phyloP scores from a whole-genome alignment of 2,797 vertebrate genomes.

The Gallinago stenura region DNA sequence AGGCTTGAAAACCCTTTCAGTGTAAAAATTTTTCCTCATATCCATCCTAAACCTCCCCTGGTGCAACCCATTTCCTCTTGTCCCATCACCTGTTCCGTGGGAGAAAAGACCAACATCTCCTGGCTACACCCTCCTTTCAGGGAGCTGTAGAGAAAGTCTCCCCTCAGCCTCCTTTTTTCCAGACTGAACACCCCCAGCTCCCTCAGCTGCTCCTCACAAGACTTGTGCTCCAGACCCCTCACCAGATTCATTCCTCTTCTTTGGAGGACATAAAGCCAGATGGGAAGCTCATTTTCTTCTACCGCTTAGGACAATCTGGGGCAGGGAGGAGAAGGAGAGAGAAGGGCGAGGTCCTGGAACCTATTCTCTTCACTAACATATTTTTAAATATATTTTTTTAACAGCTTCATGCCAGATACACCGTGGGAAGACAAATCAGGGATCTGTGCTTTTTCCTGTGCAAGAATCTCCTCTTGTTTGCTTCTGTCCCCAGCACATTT shows the following conservation, averaged over 20 bases:
- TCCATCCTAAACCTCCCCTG: accelerated
- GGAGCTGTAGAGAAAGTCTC: neutral
- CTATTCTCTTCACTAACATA: neutral
- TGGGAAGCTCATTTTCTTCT: neutral
- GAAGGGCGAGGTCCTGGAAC: neutral
- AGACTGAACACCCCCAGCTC: neutral
- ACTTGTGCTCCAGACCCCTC: neutral
- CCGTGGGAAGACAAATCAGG: neutral
- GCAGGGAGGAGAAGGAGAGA: neutral
- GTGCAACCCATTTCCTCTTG: accelerated
- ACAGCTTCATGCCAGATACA: neutral
- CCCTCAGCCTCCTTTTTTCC: neutral
- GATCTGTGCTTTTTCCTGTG: neutral
- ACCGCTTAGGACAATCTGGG: neutral
- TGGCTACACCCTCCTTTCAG: neutral
- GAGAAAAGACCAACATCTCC: accelerated
- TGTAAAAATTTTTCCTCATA: neutral
- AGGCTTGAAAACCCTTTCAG: accelerated
- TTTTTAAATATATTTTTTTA: neutral
- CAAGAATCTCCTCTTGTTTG: neutral
- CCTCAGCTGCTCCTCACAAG: accelerated
- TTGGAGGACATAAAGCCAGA: neutral
- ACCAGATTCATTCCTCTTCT: accelerated
- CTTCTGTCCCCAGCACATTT: neutral
- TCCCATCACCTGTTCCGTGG: neutral